Conservation (phyloP, 2,888 invertebrate genomes). For the Idaea straminata region DNA sequence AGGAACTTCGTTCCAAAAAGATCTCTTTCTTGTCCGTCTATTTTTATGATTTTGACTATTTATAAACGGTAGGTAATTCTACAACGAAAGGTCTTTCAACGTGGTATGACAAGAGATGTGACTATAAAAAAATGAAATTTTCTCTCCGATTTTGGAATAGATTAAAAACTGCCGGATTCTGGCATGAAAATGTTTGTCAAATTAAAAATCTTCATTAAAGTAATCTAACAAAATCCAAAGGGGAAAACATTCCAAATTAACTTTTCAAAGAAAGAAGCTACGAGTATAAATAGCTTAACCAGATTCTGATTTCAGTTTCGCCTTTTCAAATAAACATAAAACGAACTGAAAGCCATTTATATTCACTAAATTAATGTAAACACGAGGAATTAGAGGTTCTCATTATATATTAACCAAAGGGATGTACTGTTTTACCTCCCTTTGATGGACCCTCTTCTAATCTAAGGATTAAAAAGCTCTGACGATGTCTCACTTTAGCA, state of each 20-base stretch:
- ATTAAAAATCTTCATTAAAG: no score
- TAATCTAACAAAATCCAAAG: slow-evolving; percentile 7
- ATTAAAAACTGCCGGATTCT: no score
- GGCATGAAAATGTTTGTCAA: no score
- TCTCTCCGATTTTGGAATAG: no score
- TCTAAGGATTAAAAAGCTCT: slow-evolving; percentile 62
- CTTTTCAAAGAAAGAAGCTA: slow-evolving; percentile 11
- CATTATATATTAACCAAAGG: slow-evolving; percentile 75
- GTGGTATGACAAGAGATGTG: no score
- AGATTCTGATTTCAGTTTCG: slow-evolving; percentile 17
- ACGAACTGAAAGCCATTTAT: slow-evolving; percentile 38
- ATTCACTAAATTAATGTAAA: slow-evolving; percentile 70
- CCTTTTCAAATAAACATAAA: slow-evolving; percentile 20
- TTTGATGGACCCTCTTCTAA: slow-evolving; percentile 69
- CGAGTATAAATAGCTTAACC: slow-evolving; percentile 9
- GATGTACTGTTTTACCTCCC: slow-evolving; percentile 56
- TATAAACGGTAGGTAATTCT: no score
- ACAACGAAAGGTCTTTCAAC: no score
- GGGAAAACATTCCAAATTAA: slow-evolving; percentile 19
- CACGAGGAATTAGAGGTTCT: slow-evolving; percentile 61
- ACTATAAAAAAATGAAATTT: no score
- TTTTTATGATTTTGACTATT: no score
- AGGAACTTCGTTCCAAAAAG: no score
- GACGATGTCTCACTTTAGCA: slow-evolving; percentile 64
- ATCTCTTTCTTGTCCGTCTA: no score